Evolutionary conservation across 2,888 invertebrate species (phyloP).

Genomic region (Ophioninae sp.): DNA sequence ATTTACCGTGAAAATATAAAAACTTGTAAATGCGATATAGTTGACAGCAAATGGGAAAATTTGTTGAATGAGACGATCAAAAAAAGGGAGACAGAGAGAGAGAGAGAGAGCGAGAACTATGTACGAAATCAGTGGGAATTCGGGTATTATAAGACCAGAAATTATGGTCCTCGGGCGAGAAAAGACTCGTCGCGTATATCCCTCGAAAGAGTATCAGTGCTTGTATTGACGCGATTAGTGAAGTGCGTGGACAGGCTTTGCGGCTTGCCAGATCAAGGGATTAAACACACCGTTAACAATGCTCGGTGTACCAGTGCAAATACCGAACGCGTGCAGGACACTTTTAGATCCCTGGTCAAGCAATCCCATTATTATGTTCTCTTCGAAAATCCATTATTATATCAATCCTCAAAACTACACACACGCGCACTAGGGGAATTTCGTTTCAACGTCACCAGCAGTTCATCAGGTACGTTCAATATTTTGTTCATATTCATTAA

Average conservation of each 20-base stretch:
- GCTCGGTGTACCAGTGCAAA: conserved; percentile 5
- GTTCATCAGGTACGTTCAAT: neutral
- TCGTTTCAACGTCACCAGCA: neutral
- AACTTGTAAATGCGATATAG: conserved; percentile 25
- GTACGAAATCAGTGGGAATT: neutral
- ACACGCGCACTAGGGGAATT: neutral
- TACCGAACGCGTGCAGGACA: conserved; percentile 42
- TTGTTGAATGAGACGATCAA: conserved; percentile 57
- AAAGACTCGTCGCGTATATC: conserved; percentile 37
- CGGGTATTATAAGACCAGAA: conserved; percentile 47
- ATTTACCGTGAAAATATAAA: conserved; percentile 74
- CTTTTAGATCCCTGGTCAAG: conserved; percentile 12
- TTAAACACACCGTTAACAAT: conserved; percentile 48
- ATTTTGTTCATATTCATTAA: neutral
- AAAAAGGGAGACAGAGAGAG: neutral
- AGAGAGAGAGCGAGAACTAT: no score
- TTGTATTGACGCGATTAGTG: conserved; percentile 72
- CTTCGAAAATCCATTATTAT: neutral
- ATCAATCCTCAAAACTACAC: neutral
- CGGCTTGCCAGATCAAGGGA: conserved; percentile 67
- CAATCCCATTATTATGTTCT: conserved; percentile 22
- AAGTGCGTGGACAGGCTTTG: conserved; percentile 67
- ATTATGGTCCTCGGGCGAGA: conserved; percentile 64
- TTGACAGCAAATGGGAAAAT: conserved; percentile 34
- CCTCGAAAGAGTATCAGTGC: conserved; percentile 54